A percentile compares a stretch with the other conserved stretches of the same genome.
phyloP scores from a whole-genome alignment of 1,140 invertebrate species.

The Drosophila pruinosa region DNA sequence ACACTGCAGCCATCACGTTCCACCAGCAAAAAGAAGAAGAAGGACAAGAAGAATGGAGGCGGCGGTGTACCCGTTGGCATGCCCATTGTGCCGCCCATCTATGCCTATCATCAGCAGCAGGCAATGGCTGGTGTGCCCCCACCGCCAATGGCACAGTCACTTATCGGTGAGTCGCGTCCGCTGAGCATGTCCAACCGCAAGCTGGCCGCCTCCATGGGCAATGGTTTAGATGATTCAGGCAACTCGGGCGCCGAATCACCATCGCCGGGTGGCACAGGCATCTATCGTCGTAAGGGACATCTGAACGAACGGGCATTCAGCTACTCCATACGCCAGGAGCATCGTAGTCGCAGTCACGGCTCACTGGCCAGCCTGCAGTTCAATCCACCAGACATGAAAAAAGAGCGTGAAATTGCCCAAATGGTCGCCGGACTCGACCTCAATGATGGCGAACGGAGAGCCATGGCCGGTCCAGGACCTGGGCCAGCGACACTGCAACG shows the following conservation, averaged over 20 bases:
- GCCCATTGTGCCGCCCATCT: slow-evolving; percentile 79
- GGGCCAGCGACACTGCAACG: slow-evolving; percentile 65
- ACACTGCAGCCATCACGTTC: slow-evolving; percentile 72
- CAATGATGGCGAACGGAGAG: slow-evolving; percentile 85
- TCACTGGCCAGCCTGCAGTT: slow-evolving; percentile 94
- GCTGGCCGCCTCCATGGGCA: slow-evolving; percentile 84
- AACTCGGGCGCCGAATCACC: slow-evolving; percentile 88
- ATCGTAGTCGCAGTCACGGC: slow-evolving; percentile 94
- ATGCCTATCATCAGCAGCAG: slow-evolving; percentile 73
- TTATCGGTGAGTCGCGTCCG: slow-evolving; percentile 69
- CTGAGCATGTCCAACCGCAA: slow-evolving; percentile 83
- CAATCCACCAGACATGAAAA: slow-evolving; percentile 91
- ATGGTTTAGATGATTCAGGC: slow-evolving; percentile 85
- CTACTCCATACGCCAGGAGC: slow-evolving; percentile 96
- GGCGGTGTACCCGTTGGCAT: slow-evolving; percentile 80
- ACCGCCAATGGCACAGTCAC: slow-evolving; percentile 64
- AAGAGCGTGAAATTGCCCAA: slow-evolving; percentile 95
- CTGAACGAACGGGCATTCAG: slow-evolving; percentile 96
- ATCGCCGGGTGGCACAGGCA: slow-evolving; percentile 91
- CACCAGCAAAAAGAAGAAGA: slow-evolving; percentile 86
- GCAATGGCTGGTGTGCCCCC: slow-evolving; percentile 54
- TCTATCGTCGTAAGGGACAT: slow-evolving; percentile 95
- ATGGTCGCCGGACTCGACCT: slow-evolving; percentile 94
- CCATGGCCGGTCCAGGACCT: slow-evolving; percentile 31
- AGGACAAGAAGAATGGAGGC: slow-evolving; percentile 84